phyloP scores from a whole-genome alignment of 2,888 invertebrate species.

The Drosophila basisetae region DNA sequence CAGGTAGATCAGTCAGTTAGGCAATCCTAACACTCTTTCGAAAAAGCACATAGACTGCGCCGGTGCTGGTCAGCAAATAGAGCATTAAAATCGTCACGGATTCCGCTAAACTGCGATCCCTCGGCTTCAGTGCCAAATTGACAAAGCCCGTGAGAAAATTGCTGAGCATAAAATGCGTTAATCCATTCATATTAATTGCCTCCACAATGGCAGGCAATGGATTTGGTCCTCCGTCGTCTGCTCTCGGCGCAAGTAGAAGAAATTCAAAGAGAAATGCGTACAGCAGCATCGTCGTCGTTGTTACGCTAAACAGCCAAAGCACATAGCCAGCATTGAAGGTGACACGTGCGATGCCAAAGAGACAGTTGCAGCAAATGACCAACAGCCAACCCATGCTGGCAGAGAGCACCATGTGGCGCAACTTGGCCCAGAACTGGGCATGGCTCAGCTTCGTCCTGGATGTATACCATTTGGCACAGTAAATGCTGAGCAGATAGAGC shows the following conservation, averaged over 20 bases:
- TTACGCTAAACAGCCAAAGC: slow-evolving; percentile 90
- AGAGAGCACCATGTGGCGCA: slow-evolving; percentile 61
- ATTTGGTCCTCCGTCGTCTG: slow-evolving; percentile 2
- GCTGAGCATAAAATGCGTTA: slow-evolving; percentile 92
- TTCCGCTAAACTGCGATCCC: slow-evolving; percentile 84
- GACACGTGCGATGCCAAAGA: slow-evolving; percentile 90
- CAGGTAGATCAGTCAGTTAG: slow-evolving; percentile 29
- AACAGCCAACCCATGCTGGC: slow-evolving; percentile 85
- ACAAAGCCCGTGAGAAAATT: slow-evolving; percentile 94
- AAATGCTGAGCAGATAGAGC: slow-evolving; percentile 91
- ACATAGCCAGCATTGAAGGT: slow-evolving; percentile 94
- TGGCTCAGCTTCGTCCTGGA: slow-evolving; percentile 66
- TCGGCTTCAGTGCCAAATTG: slow-evolving; percentile 90
- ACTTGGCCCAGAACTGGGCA: slow-evolving; percentile 67
- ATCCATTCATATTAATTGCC: slow-evolving; percentile 92
- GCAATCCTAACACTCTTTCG: slow-evolving; percentile 74
- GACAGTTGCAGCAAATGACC: slow-evolving; percentile 86
- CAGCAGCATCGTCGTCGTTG: slow-evolving; percentile 88
- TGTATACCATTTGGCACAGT: slow-evolving; percentile 87
- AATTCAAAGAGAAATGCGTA: slow-evolving; percentile 87
- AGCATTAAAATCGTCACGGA: slow-evolving; percentile 87
- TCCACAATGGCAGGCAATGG: slow-evolving; percentile 86
- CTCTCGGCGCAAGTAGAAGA: slow-evolving; percentile 28
- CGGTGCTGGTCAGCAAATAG: slow-evolving; percentile 86
- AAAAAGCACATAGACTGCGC: slow-evolving; percentile 71